A percentile compares a stretch with the other conserved stretches of the same genome.
Evolutionary conservation across 2,888 invertebrate species (phyloP).

Genomic region (Chironomus tentans): DNA sequence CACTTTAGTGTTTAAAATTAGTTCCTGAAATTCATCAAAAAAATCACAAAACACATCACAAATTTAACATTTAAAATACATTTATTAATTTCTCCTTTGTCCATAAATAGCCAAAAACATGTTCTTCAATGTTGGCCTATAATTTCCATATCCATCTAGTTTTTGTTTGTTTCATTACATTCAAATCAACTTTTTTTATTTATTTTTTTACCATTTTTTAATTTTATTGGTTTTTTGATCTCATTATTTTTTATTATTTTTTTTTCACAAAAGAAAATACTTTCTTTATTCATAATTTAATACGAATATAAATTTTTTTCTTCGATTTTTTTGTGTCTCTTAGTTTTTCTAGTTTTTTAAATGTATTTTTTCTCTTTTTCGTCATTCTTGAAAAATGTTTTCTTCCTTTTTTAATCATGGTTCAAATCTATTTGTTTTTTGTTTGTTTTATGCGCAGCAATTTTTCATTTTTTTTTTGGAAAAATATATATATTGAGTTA

Average conservation of each 20-base stretch:
- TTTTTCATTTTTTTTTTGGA: not conserved
- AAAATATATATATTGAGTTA: not conserved
- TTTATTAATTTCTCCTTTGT: conserved; percentile 29
- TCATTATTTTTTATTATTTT: not conserved
- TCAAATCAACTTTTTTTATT: not conserved
- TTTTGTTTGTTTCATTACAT: not conserved
- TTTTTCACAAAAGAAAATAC: not conserved
- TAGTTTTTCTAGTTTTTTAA: too few species aligned
- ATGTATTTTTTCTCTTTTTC: too few species aligned
- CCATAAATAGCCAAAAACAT: conserved; percentile 3
- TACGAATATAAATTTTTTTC: not conserved
- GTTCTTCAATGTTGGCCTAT: not conserved
- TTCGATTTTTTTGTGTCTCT: not conserved
- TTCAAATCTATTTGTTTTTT: not conserved
- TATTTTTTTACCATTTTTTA: not conserved
- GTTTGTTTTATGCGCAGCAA: not conserved
- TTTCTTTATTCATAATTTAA: not conserved
- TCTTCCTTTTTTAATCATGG: not conserved
- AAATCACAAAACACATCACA: not conserved
- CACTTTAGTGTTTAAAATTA: too few species aligned
- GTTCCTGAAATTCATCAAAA: too few species aligned
- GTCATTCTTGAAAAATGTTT: too few species aligned
- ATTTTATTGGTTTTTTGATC: not conserved
- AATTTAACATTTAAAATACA: conserved; percentile 30
- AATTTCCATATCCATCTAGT: not conserved